Evolutionary conservation across 2,797 vertebrate species (phyloP).

Genomic region (Chaetophractus vellerosus): DNA sequence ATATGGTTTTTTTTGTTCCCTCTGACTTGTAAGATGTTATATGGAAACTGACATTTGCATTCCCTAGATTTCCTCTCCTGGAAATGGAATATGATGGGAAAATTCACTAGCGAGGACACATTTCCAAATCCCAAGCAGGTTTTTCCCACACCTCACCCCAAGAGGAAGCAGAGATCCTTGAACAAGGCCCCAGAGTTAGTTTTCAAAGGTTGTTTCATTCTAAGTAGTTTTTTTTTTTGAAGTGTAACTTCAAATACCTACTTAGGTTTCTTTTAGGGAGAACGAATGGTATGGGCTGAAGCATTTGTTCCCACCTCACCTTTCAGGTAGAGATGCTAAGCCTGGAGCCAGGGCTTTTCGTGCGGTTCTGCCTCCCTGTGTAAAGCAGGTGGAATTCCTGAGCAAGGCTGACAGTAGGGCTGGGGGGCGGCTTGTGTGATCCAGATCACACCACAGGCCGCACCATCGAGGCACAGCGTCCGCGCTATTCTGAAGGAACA

Average conservation of each 20-base stretch:
- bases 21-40: constrained; percentile 16
- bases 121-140: not conserved
- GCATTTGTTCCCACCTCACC: rapidly evolving
- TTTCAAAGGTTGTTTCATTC: constrained; percentile 9
- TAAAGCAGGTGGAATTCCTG: not conserved
- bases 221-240: not conserved
- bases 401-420: not conserved
- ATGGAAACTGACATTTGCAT: not conserved
- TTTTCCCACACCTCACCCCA: not conserved
- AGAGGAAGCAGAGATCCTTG: not conserved
- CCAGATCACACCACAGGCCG: not conserved
- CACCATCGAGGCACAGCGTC: not conserved
- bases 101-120: not conserved
- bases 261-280: not conserved
- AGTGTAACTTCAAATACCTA: not conserved
- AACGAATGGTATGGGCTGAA: not conserved
- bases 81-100: not conserved
- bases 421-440: not conserved
- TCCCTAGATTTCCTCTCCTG: not conserved
- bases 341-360: not conserved
- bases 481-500: not conserved
- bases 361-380: not conserved
- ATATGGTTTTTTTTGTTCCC: not conserved
- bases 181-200: not conserved
- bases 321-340: rapidly evolving